A percentile compares a stretch with the other conserved stretches of the same genome.
phyloP scores from a whole-genome alignment of 2,113 vertebrate species.

The Xiphorhynchus elegans region DNA sequence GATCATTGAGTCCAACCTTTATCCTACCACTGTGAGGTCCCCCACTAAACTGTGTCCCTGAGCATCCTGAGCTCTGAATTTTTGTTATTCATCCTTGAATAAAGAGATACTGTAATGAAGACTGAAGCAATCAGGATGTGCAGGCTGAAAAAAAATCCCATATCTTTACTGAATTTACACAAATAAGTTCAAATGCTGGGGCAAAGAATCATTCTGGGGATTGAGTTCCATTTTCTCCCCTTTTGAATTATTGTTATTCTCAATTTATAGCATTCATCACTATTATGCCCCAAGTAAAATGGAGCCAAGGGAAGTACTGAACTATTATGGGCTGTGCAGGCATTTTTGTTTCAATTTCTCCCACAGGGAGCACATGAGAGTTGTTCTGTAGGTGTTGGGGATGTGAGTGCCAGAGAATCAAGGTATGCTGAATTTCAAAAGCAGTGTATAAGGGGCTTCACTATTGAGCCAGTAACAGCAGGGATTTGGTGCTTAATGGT shows the following conservation, averaged over 20 bases:
- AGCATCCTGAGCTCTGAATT: neutral
- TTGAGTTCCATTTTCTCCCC: accelerated
- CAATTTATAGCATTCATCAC: neutral
- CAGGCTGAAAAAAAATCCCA: neutral
- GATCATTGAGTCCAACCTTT: neutral
- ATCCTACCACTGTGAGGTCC: neutral
- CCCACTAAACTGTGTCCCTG: neutral
- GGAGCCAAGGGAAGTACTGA: neutral
- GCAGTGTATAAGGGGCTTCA: neutral
- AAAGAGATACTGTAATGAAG: neutral
- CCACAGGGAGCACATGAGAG: neutral
- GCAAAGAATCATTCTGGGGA: neutral
- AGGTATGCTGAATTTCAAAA: neutral
- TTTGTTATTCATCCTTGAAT: neutral
- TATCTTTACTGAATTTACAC: neutral
- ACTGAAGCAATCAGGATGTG: neutral
- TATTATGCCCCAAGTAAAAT: neutral
- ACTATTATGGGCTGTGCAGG: accelerated
- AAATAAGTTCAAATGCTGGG: neutral
- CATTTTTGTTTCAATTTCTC: neutral
- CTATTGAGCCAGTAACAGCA: neutral
- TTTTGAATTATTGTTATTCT: neutral
- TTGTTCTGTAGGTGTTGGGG: neutral
- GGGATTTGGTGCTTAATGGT: neutral
- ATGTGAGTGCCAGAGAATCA: accelerated